These are phyloP conservation scores for Ictalurus punctatus DNA, from an alignment of 2,113 vertebrate genomes.

Conservation along the genomic window DNA sequence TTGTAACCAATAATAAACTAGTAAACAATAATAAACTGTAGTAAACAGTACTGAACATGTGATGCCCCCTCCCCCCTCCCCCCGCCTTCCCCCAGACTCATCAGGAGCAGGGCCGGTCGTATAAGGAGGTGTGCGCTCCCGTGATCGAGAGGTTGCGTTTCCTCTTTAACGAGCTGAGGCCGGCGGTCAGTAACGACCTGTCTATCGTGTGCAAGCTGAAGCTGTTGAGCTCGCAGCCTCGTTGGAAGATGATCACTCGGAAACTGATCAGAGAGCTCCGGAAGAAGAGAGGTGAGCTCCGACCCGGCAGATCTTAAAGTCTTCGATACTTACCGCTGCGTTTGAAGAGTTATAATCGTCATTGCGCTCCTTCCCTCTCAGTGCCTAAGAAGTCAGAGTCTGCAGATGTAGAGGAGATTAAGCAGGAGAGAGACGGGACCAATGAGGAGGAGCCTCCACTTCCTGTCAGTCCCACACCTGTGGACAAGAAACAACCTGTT, in stretches of 20 bases:
- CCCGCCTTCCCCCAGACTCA: slow-evolving; percentile 78
- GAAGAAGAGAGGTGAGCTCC: slow-evolving; percentile 80
- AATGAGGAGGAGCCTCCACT: slow-evolving; percentile 87
- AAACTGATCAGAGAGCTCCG: slow-evolving; percentile 92
- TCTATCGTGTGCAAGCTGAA: slow-evolving; percentile 95
- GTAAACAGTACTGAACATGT: not conserved
- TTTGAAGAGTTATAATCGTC: not conserved
- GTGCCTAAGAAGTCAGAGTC: slow-evolving; percentile 91
- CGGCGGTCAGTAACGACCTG: slow-evolving; percentile 93
- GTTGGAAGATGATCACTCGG: slow-evolving; percentile 90
- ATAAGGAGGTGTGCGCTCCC: slow-evolving; percentile 97
- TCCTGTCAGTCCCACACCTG: slow-evolving; percentile 79
- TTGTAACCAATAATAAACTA: not conserved
- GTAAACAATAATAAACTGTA: not conserved
- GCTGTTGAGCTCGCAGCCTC: slow-evolving; percentile 89
- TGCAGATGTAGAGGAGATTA: slow-evolving; percentile 88
- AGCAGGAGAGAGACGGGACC: slow-evolving; percentile 90
- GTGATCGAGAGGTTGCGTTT: slow-evolving; percentile 95
- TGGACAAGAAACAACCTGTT: slow-evolving; percentile 84
- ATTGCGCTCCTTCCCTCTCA: slow-evolving; percentile 55
- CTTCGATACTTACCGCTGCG: too few species aligned
- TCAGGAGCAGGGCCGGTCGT: slow-evolving; percentile 97
- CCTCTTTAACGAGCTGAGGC: slow-evolving; percentile 93
- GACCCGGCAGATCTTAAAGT: not conserved
- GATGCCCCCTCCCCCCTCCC: too few species aligned